Evolutionary conservation across 2,888 invertebrate species (phyloP), one percentile per base, ranked within the genome.

Genomic region (Gibbula magus): DNA sequence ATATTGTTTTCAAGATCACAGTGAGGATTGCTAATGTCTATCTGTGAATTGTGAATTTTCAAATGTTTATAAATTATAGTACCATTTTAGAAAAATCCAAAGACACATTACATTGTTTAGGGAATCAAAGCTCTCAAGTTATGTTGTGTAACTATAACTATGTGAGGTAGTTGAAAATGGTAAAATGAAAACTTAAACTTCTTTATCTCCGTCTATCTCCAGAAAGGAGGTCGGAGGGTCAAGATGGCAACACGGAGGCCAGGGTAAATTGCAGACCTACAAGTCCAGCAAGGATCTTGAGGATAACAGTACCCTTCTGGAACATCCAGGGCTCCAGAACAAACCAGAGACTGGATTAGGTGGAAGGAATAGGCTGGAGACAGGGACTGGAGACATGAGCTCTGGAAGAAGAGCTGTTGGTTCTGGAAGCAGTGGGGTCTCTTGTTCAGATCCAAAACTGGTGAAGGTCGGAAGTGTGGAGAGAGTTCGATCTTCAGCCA

Each of bases 221-320:
- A 90, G 90, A 76, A 86, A 88, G 74, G 90, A 89, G 83, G 79
- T 88, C 32, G 89, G 88, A 4, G 88, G 87, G 1, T 85, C 90
- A 39, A 85, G 85, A 53, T 90, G 90, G 90, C 84, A 88, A 52
- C 87, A 89, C 85, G 90, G 90, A 51, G 89, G 88, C 32, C 80
- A 82, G 10, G 90, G 90, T n/a, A 89, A 88, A 79, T 81, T 90
- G 13, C 80, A 78, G 32, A 87, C 88, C 13, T 90, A 88, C 81
- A 87, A 84, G 70, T 86, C 87, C 18, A 82, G 79, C 32, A 83
- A 81, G 66, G 90, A 90, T 73, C 80, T 87, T 54, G 32, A 61
- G 20, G 79, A 77, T 8, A 52, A 16, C 16, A 25, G 18, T 32
- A 35, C 29, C 2, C 54, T 75, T 5, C 16, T 0, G 25, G 32